Base-by-base conservation (phyloP, 2,888 invertebrate genomes). In the Nomada ferruginata region DNA sequence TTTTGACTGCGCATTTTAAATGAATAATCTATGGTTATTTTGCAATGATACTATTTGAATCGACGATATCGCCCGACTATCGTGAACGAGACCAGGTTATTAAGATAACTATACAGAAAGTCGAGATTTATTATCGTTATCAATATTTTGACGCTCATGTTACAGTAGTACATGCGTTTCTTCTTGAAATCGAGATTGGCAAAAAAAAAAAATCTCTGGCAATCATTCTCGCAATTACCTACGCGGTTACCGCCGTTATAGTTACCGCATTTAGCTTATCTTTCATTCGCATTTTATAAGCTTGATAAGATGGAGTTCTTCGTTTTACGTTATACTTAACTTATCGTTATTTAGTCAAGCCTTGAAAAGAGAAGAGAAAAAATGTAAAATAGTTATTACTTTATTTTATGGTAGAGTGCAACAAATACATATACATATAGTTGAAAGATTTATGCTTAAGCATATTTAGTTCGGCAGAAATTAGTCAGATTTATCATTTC, bases 51-150 rank as follows among this genome's bases (percentile, higher is more conserved):
- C 69, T 64, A 76, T 69, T 69, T 59, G 52, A 47, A 7, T 36
- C 13, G 36, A 1, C n/a, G 77, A 68, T 68, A 63, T 42, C 47
- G 3, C 0, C 47, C 36, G 11, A 7, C 13, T 47, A 47, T 47
- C 47, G 55, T 44, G 61, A 68, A 61, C 47, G 47, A 20, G 26
- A 47, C 36, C 15, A 52, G 26, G 23, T 47, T 65, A 63, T 63
- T 20, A 11, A 76, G 64, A 64, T 76, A 61, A 50, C 50, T 50
- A 26, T 42, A 63, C 15, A 44, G 50, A 53, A 66, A 64, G 10
- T 63, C 55, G n/a, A 20, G 26, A 63, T 44, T 42, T 29, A 63
- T 23, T 76, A 63, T 76, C 78, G 63, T 69, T 78, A 69, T 79
- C 76, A 15, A 64, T 79, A 65, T 74, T 65, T 60, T 53, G 52